Percentiles rank a stretch among this genome's conserved stretches.
Conservation (phyloP, 2,888 invertebrate species). For the Biston stratarius region DNA sequence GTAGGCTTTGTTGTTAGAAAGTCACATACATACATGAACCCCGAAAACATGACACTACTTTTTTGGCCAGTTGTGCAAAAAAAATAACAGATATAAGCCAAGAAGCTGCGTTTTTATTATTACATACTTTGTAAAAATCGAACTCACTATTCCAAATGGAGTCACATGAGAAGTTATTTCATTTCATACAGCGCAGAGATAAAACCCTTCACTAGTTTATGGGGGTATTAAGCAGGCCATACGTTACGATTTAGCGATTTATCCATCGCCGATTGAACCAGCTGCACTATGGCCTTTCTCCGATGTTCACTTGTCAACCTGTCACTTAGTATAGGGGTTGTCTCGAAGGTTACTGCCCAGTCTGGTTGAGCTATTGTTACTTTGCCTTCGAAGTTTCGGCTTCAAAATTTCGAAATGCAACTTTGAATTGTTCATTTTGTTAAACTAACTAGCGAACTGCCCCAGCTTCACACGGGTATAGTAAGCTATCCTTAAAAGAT, state of each 20-base stretch:
- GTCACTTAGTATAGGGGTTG: conserved; percentile 38
- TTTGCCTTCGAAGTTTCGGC: neutral
- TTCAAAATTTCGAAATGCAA: neutral
- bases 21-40: no score
- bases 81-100: neutral
- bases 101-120: neutral
- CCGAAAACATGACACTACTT: no score
- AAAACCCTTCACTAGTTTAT: conserved; percentile 35
- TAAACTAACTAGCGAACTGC: no score
- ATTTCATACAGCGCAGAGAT: conserved; percentile 28
- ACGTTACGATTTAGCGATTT: conserved; percentile 29
- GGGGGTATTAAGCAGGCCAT: conserved; percentile 19
- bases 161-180: conserved; percentile 27
- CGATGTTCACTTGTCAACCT: conserved; percentile 29
- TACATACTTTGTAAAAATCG: neutral
- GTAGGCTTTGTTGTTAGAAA: no score
- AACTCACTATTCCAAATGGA: conserved; percentile 5
- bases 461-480: no score
- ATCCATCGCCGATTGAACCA: conserved; percentile 32
- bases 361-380: conserved; percentile 8
- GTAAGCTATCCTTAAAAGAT: no score
- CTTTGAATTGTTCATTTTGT: neutral
- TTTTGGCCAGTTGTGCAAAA: neutral
- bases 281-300: conserved; percentile 39
- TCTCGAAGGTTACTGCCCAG: conserved; percentile 10